Conservation (phyloP, 2,797 vertebrate species). For the Crocodylus rhombifer region DNA sequence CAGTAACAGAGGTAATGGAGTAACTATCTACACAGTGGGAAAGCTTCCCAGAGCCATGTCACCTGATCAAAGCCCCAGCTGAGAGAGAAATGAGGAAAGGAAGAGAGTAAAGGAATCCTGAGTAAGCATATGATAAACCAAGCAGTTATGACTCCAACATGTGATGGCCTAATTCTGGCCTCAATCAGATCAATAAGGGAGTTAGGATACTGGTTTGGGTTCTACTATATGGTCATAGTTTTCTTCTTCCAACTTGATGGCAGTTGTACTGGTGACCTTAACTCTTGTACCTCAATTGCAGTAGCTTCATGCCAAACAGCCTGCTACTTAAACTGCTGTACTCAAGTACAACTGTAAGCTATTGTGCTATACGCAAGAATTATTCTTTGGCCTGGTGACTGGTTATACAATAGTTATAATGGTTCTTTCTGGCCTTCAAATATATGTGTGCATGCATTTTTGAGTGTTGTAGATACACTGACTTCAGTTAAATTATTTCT, state of each 20-base stretch:
- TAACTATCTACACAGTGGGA: conserved; percentile 66
- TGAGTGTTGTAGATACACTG: not conserved
- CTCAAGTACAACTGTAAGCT: not conserved
- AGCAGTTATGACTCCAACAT: conserved; percentile 11
- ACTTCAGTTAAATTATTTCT: not conserved
- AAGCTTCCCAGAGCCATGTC: conserved; percentile 73
- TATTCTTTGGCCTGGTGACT: not conserved
- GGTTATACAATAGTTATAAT: not conserved
- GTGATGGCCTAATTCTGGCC: conserved; percentile 20
- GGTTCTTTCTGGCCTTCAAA: not conserved
- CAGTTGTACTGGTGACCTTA: not conserved
- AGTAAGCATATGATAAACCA: conserved; percentile 18
- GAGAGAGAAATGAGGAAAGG: conserved; percentile 44
- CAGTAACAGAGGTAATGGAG: conserved; percentile 74
- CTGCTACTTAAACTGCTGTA: not conserved
- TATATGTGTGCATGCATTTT: not conserved
- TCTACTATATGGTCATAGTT: not conserved
- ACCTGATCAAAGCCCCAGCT: conserved; percentile 53
- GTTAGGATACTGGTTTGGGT: not conserved
- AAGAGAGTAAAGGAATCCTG: conserved; percentile 24
- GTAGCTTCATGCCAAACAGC: not conserved
- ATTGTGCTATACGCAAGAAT: not conserved
- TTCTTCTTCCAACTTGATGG: not conserved
- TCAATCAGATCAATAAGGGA: not conserved
- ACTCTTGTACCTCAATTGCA: not conserved